Evolutionary conservation across 2,113 vertebrate genomes (phyloP).

Genomic region (Fulica atra): DNA sequence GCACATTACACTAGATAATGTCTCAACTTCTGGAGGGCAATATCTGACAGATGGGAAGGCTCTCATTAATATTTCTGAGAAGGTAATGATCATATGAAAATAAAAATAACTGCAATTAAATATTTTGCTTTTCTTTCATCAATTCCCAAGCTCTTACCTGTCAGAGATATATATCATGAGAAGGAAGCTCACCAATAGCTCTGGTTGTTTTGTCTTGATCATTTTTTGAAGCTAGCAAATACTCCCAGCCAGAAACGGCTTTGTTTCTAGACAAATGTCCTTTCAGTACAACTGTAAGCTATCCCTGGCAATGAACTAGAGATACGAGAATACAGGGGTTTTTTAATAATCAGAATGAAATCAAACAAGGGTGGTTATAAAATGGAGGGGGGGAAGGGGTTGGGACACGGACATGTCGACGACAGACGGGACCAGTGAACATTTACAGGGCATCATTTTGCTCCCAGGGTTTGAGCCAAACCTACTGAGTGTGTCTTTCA

Average conservation of each 20-base stretch:
- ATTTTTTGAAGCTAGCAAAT: not conserved
- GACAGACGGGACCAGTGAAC: not conserved
- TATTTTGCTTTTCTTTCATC: not conserved
- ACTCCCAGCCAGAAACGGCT: not conserved
- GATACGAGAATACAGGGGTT: not conserved
- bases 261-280: not conserved
- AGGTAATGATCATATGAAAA: not conserved
- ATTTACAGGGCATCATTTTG: not conserved
- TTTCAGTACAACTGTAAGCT: slow-evolving; percentile 21
- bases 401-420: too few relatives aligned
- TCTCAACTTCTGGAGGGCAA: not conserved
- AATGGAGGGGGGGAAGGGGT: not conserved
- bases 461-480: slow-evolving; percentile 30
- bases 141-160: slow-evolving; percentile 1
- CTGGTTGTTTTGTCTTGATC: not conserved
- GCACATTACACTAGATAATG: not conserved
- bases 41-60: not conserved
- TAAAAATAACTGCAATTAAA: not conserved
- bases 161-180: not conserved
- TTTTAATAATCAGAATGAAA: slow-evolving; percentile 6
- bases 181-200: not conserved
- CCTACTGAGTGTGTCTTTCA: not conserved
- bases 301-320: not conserved
- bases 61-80: not conserved
- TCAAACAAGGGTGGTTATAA: not conserved